Evolutionary conservation across 2,888 invertebrate species (phyloP).

Genomic region (Yponomeuta cagnagella): DNA sequence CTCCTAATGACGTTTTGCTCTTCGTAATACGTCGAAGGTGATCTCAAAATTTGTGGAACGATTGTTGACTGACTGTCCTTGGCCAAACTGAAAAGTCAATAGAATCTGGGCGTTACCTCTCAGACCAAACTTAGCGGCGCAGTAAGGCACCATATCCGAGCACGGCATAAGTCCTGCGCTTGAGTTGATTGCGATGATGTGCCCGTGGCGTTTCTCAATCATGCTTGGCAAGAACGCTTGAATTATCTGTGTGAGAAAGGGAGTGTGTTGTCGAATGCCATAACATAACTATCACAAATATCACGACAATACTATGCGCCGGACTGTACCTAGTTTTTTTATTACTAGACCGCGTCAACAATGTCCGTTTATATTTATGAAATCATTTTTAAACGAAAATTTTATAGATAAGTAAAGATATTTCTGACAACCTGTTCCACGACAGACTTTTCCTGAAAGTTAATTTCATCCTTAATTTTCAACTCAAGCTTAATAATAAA

Average conservation of each 20-base stretch:
- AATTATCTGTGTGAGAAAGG: conserved; percentile 40
- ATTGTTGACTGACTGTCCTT: no score
- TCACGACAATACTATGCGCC: neutral
- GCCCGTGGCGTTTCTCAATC: conserved; percentile 62
- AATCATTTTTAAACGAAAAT: neutral
- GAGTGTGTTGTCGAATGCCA: no score
- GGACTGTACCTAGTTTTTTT: neutral
- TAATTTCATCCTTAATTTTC: neutral
- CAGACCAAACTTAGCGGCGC: conserved; percentile 64
- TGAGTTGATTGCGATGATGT: conserved; percentile 65
- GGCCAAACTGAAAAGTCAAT: neutral
- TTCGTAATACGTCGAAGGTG: no score
- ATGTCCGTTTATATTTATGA: neutral
- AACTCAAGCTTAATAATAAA: neutral
- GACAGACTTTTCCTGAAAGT: neutral
- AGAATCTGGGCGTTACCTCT: conserved; percentile 38
- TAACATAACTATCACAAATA: no score
- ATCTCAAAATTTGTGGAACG: no score
- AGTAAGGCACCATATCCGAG: conserved; percentile 61
- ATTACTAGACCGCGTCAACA: neutral
- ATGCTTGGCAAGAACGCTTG: conserved; percentile 64
- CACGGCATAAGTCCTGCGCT: conserved; percentile 58
- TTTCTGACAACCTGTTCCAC: neutral
- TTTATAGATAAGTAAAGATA: neutral
- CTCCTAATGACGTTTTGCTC: no score